Conservation (phyloP, 2,797 vertebrate species). For the Typhlichthys subterraneus region DNA sequence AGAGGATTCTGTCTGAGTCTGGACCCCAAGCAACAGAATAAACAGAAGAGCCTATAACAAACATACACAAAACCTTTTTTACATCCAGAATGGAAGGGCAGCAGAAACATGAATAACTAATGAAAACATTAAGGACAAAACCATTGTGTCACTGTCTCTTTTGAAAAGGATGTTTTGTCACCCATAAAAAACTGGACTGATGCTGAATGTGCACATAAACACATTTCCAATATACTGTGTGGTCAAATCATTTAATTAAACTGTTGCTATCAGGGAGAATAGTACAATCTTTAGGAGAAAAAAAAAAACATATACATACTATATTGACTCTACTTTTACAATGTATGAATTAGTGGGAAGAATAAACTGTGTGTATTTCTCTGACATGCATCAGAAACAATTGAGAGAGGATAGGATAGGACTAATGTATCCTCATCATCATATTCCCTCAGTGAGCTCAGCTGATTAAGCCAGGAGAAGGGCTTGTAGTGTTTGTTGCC, state of each 20-base stretch:
- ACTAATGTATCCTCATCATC: constrained; percentile 36
- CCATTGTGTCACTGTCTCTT: too few species aligned
- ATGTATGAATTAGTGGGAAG: constrained; percentile 1
- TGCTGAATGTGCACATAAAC: too few species aligned
- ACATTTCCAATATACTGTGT: too few species aligned
- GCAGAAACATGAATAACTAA: background rate
- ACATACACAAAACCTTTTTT: constrained; percentile 19
- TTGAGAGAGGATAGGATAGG: constrained; percentile 13
- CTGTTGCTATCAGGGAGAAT: too few species aligned
- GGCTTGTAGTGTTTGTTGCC: constrained; percentile 45
- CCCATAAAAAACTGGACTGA: too few species aligned
- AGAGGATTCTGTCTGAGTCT: constrained; percentile 92
- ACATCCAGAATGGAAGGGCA: constrained; percentile 1
- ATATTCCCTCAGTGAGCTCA: constrained; percentile 41
- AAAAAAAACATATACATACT: too few species aligned
- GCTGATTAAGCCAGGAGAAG: constrained; percentile 50
- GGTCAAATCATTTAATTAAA: too few species aligned
- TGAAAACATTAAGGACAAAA: background rate
- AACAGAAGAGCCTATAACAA: constrained; percentile 84
- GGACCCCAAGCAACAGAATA: constrained; percentile 95
- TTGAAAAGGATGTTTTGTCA: too few species aligned
- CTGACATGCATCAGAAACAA: constrained; percentile 2
- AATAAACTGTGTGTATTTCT: background rate
- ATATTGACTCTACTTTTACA: background rate
- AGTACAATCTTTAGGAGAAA: too few species aligned